Conservation (phyloP, 2,888 invertebrate species). For the Meloe dianella region DNA sequence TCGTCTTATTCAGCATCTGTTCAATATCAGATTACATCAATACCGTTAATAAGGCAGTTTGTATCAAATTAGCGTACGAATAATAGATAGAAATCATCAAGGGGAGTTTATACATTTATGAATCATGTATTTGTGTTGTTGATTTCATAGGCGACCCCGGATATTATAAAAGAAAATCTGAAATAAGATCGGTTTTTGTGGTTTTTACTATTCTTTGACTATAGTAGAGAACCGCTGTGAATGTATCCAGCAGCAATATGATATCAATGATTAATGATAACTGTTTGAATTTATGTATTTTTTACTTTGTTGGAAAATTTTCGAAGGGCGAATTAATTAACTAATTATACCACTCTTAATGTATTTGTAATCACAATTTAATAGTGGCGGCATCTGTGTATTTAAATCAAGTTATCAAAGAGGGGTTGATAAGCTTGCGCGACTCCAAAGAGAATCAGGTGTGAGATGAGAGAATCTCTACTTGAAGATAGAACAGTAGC, state of each 20-base stretch:
- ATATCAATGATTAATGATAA: background rate
- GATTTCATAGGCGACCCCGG: background rate
- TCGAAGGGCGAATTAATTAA: constrained; percentile 12
- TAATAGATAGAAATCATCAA: constrained; percentile 13
- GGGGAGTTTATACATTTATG: background rate
- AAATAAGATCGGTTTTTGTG: constrained; percentile 4
- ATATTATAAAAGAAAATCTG: background rate
- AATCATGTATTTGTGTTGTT: background rate
- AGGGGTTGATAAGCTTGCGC: constrained; percentile 51
- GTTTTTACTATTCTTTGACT: background rate
- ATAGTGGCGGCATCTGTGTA: constrained; percentile 36
- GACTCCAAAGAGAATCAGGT: constrained; percentile 34
- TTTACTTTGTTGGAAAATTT: background rate
- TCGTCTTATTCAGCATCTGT: constrained; percentile 19
- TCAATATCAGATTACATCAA: constrained; percentile 20
- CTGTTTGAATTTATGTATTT: too few relatives aligned
- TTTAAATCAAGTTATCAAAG: constrained; percentile 25
- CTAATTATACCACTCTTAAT: constrained; percentile 19
- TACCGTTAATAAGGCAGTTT: constrained; percentile 26
- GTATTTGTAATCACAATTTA: constrained; percentile 15
- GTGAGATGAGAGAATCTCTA: constrained; percentile 33
- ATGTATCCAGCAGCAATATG: background rate
- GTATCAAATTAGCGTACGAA: constrained; percentile 27
- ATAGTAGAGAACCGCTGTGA: background rate
- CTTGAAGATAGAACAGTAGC: constrained; percentile 32